Conservation (phyloP, 23 tunicate genomes). For the Botrylloides violaceus region DNA sequence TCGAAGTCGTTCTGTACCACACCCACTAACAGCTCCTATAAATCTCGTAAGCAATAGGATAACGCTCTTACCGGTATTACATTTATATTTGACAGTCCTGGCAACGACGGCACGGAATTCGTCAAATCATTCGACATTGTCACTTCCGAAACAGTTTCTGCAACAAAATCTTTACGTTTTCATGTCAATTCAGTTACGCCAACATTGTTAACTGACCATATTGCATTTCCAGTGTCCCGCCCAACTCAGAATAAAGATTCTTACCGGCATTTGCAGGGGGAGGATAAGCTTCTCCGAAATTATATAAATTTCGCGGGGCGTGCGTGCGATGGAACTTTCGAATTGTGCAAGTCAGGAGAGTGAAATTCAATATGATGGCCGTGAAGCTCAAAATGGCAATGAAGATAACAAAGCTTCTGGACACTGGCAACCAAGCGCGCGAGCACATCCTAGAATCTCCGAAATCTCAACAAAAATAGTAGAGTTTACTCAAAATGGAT, state of each 20-base stretch:
- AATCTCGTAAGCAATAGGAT: no score
- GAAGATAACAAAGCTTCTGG: conserved; percentile 1
- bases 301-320: background rate
- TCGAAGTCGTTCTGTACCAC: no score
- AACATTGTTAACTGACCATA: background rate
- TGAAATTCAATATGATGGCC: background rate
- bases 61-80: background rate
- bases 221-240: background rate
- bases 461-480: background rate
- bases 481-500: no score
- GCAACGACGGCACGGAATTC: background rate
- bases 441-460: conserved; percentile 4
- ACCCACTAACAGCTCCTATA: no score
- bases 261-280: conserved; percentile 3
- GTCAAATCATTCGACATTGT: background rate
- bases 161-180: background rate
- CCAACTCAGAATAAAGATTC: no score
- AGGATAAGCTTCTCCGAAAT: background rate
- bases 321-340: conserved; percentile 3
- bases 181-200: no score
- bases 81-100: background rate
- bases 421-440: conserved; percentile 12
- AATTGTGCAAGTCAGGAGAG: background rate
- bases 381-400: background rate
- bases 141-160: background rate